These are phyloP conservation scores for Synanthedon formicaeformis DNA, from an alignment of 2,888 invertebrate species.

Conservation along the genomic window DNA sequence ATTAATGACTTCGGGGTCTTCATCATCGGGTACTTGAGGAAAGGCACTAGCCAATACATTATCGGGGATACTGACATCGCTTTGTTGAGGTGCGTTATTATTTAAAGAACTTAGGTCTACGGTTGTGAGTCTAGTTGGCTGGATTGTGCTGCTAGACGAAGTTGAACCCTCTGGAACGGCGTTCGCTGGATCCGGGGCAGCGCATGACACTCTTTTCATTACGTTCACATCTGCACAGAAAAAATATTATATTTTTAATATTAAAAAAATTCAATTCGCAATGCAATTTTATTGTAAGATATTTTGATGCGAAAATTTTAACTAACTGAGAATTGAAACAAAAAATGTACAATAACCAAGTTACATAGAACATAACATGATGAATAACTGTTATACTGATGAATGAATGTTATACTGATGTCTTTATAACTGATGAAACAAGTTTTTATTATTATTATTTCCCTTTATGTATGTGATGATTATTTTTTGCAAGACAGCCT, in stretches of 20 bases:
- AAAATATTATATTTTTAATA: not conserved
- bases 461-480: no score
- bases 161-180: not conserved
- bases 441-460: no score
- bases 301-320: no score
- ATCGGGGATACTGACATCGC: not conserved
- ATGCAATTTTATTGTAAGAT: no score
- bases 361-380: no score
- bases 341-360: no score
- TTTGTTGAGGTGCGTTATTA: not conserved
- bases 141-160: not conserved
- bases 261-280: no score
- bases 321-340: no score
- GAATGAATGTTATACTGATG: no score
- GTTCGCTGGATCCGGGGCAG: not conserved
- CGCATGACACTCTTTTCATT: conserved; percentile 4
- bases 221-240: conserved; percentile 5
- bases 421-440: no score
- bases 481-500: no score
- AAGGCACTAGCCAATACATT: conserved; percentile 1
- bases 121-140: conserved; percentile 1
- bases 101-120: not conserved
- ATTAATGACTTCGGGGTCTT: not conserved
- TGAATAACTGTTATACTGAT: no score
- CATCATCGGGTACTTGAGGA: not conserved